A percentile compares a stretch with the other conserved stretches of the same genome.
Evolutionary conservation across 2,113 vertebrate genomes (phyloP).

Genomic region (Mustela lutreola): DNA sequence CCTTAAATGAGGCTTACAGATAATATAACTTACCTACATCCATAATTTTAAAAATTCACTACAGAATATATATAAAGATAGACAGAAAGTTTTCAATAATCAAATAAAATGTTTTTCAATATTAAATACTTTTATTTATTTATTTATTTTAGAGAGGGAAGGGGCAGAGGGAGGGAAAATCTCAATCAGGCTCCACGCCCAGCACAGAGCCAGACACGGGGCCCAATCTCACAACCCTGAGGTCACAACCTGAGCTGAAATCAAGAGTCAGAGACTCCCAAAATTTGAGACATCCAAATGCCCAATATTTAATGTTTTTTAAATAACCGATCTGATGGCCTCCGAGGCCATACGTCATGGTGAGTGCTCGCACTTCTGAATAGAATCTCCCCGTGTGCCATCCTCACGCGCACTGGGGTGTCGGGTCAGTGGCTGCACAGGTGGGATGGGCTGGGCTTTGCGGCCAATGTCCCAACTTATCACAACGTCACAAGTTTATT

Average conservation of each 20-base stretch:
- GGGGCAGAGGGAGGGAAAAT: background rate
- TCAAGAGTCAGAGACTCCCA: background rate
- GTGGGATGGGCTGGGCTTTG: background rate
- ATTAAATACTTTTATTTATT: background rate
- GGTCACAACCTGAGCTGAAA: no score
- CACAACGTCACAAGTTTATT: background rate
- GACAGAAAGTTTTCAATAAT: background rate
- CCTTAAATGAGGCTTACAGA: background rate
- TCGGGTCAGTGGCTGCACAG: no score
- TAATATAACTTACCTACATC: background rate
- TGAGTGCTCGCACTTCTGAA: background rate
- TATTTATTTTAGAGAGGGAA: background rate
- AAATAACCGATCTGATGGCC: background rate
- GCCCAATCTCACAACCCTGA: no score
- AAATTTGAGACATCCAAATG: background rate
- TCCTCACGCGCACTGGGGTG: rapidly evolving
- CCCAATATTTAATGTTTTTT: background rate
- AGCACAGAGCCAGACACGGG: no score
- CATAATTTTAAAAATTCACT: background rate
- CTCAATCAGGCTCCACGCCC: no score
- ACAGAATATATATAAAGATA: background rate
- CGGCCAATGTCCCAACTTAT: background rate
- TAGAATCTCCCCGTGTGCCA: rapidly evolving
- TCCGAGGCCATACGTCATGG: background rate
- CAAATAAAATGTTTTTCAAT: background rate